Base-by-base conservation (phyloP, 2,888 invertebrate genomes). In the Cecidostiba fungosa region DNA sequence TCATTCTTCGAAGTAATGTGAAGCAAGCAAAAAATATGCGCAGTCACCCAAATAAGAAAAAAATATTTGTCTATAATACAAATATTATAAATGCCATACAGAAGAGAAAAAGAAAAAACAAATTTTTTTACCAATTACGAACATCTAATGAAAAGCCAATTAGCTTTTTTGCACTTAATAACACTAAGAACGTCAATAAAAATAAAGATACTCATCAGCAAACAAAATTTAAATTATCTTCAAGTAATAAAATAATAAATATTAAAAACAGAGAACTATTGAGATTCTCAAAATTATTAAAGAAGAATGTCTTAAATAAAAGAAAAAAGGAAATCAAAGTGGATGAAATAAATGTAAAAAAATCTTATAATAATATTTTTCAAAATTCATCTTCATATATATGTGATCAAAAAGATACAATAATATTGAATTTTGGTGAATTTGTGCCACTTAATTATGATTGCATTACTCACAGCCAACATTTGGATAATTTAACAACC, bases 241-340 rank as follows among this genome's bases (percentile, higher is more conserved):
- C 32, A 16, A 23, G 16, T 6, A 23, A n/a, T 23, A 59, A 59
- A 23, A 23, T 8, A 23, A 54, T 16, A 32, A 16, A 29, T 5
- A n/a, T 76, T 19, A 76, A 76, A 54, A 16, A 14, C 4, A 76
- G 29, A 73, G n/a, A 73, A 73, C n/a, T 47, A 23, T 26, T 26
- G 3, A 43, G 23, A 23, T 43, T 43, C 3, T 26, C 23, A 47
- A 73, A 3, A 26, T 43, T 43, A 14, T 26, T 26, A 12, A 47
- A 73, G 8, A 26, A 73, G 23, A 26, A 12, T 39, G 10, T 6
- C n/a, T 43, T 72, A 23, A 39, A 36, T n/a, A n/a, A n/a, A 0
- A 12, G 4, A 72, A 72, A 39, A 16, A 72, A 39, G 39, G n/a
- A 39, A n/a, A n/a, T 36, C 39, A 47, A 73, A n/a, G 3, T 47